These are phyloP conservation scores for Drosophila aldrichi DNA, from an alignment of 2,888 invertebrate species.

Conservation along the genomic window DNA sequence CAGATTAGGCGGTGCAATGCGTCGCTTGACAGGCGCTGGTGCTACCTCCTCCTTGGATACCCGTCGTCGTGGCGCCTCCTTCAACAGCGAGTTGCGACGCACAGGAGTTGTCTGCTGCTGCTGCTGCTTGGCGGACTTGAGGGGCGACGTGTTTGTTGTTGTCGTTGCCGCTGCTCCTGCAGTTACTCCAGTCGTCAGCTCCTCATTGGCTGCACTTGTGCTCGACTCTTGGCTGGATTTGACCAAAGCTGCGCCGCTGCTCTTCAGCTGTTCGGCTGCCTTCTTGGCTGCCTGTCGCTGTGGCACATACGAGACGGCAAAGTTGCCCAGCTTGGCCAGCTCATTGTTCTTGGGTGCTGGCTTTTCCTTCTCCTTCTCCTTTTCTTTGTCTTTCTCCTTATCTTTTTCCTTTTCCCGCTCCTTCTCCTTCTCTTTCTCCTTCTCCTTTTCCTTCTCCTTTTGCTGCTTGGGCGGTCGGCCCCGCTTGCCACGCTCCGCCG, in stretches of 20 bases:
- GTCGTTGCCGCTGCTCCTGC: constrained; percentile 29
- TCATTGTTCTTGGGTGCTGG: constrained; percentile 79
- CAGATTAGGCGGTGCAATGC: constrained; percentile 69
- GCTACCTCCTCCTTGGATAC: constrained; percentile 72
- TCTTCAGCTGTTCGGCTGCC: constrained; percentile 95
- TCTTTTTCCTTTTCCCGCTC: constrained; percentile 30
- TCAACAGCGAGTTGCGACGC: constrained; percentile 61
- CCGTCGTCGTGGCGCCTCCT: constrained; percentile 66
- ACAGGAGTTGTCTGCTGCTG: constrained; percentile 60
- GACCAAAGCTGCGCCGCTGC: constrained; percentile 89
- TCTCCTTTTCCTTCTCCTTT: constrained; percentile 52
- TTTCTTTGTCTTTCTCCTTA: constrained; percentile 52
- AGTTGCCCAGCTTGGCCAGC: constrained; percentile 83
- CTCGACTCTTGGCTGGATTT: constrained; percentile 54
- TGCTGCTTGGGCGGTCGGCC: constrained; percentile 83
- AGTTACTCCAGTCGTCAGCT: constrained; percentile 13
- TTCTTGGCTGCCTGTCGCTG: constrained; percentile 96
- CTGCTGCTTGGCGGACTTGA: constrained; percentile 22
- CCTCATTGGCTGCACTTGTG: constrained; percentile 33
- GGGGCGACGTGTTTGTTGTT: constrained; percentile 23
- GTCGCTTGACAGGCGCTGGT: constrained; percentile 58
- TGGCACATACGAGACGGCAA: constrained; percentile 93
- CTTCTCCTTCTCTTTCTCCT: not conserved
- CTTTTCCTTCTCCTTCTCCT: constrained; percentile 1
- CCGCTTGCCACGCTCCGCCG: constrained; percentile 81